phyloP scores from a whole-genome alignment of 2,113 vertebrate genomes.

The Hippopotamus amphibius region DNA sequence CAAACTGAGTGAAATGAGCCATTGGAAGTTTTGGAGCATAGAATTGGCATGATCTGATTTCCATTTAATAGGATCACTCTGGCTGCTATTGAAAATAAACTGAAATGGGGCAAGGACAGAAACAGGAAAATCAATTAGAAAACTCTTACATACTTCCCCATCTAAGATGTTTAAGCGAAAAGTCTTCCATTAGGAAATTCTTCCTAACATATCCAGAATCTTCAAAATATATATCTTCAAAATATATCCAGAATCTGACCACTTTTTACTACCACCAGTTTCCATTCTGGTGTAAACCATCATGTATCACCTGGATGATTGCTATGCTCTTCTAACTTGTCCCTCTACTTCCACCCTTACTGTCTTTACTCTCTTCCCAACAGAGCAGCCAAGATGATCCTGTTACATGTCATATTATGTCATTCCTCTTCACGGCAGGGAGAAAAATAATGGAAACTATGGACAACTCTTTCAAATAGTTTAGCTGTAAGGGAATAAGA shows the following conservation, averaged over 20 bases:
- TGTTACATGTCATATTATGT: background rate
- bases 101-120: constrained; percentile 11
- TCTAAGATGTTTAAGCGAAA: background rate
- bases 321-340: background rate
- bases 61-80: background rate
- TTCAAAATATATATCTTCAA: background rate
- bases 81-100: background rate
- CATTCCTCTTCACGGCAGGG: background rate
- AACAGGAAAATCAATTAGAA: background rate
- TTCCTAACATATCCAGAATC: background rate
- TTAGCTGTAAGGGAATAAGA: background rate
- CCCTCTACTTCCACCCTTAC: background rate
- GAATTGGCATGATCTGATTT: background rate
- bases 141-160: background rate
- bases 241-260: background rate
- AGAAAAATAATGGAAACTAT: background rate
- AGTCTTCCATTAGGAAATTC: background rate
- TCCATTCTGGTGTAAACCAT: background rate
- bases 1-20: background rate
- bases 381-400: background rate
- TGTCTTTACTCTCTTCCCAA: background rate
- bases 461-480: background rate
- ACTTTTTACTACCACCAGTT: background rate
- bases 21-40: background rate
- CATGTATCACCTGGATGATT: background rate